Percentiles rank a stretch among this genome's conserved stretches.
phyloP scores from a whole-genome alignment of 2,888 invertebrate species.

The Galerucella pusilla region DNA sequence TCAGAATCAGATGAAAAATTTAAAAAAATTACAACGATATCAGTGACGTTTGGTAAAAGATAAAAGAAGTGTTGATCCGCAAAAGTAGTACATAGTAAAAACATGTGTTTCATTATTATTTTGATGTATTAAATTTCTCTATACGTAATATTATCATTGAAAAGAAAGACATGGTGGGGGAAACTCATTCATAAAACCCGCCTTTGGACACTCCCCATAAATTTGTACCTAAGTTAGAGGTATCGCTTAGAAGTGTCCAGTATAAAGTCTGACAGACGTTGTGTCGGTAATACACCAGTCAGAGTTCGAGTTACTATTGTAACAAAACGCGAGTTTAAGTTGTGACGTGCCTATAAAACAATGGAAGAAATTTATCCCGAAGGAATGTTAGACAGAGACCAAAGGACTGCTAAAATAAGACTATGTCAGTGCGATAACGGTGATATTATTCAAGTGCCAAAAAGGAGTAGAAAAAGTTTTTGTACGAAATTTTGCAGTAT shows the following conservation, averaged over 20 bases:
- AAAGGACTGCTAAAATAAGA: slow-evolving; percentile 58
- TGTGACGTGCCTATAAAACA: not conserved
- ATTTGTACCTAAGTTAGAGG: slow-evolving; percentile 45
- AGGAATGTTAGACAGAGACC: slow-evolving; percentile 62
- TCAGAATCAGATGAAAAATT: too few relatives aligned
- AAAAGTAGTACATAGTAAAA: not conserved
- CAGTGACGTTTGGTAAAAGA: not conserved
- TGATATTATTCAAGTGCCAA: slow-evolving; percentile 44
- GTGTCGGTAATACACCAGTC: slow-evolving; percentile 42
- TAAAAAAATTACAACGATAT: too few relatives aligned
- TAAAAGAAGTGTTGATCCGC: not conserved
- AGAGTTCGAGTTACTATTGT: not conserved
- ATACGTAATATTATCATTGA: slow-evolving; percentile 16
- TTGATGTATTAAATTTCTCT: slow-evolving; percentile 11
- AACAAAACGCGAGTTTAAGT: slow-evolving; percentile 19
- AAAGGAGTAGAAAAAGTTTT: slow-evolving; percentile 25
- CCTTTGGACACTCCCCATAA: slow-evolving; percentile 49
- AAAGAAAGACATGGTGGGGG: slow-evolving; percentile 34
- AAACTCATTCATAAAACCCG: slow-evolving; percentile 48
- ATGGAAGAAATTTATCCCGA: slow-evolving; percentile 41
- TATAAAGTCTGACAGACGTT: slow-evolving; percentile 47
- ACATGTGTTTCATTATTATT: not conserved
- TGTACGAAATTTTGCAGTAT: slow-evolving; percentile 37
- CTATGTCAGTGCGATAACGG: slow-evolving; percentile 22
- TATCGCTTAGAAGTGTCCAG: slow-evolving; percentile 45